Evolutionary conservation across 2,797 vertebrate genomes (phyloP), one percentile per base, ranked within the genome.

Genomic region (Anisognathus igniventris): DNA sequence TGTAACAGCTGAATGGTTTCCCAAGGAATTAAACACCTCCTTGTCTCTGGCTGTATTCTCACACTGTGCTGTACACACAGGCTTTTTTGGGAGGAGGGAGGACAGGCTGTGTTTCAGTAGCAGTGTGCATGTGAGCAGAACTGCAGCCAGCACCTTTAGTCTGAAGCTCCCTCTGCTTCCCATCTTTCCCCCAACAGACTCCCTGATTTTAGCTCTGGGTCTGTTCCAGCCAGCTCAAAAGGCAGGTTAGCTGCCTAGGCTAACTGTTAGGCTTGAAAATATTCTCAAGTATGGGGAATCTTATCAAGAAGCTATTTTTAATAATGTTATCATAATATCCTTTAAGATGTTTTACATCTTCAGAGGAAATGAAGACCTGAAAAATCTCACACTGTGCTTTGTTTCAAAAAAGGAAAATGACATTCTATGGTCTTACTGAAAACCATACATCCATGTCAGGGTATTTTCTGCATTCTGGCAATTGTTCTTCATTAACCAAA

Each of bases 41-140:
- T 70, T 18, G 15, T 33, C n/a, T 42, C 31, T 27, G 58, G 30
- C 61, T 13, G 2, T n/a, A 6, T 56, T 40, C 37, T 74, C 31
- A 40, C 6, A 1, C 45, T 16, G 3, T 5, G 12, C 30, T 47
- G 68, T 37, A 22, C 1, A 1, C 12, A n/a, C 0, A 4, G 60
- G 39, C 1, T 6, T 60, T 58, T 45, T 6, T 3, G 24, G 20
- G 62, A 65, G 30, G 12, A 47, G 14, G 56, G 33, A 57, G 28
- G 31, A 14, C 64, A 60, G 33, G 61, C 67, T 78, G 74, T 7
- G 4, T 47, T 79, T 62, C 62, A 30, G 72, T 31, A 86, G 89
- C 67, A 40, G 35, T 1, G 12, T 0, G 0, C 0, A 0, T 21
- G 37, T 53, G 10, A 64, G 42, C 42, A 51, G 19, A 72, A 68